Percentiles rank a stretch among this genome's conserved stretches.
phyloP scores from a whole-genome alignment of 2,113 vertebrate species.

The Stegastes partitus region DNA sequence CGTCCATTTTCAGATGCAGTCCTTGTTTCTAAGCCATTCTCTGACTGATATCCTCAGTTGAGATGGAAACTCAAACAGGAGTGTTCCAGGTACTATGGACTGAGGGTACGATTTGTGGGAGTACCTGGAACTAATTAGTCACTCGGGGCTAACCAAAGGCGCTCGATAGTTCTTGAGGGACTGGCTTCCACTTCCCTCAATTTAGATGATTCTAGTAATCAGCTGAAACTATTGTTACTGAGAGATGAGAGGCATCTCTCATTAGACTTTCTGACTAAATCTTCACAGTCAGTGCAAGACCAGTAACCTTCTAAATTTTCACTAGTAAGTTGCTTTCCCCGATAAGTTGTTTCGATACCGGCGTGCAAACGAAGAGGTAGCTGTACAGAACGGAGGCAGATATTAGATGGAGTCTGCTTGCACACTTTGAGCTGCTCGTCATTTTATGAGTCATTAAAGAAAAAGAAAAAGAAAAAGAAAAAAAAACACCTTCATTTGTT shows the following conservation, averaged over 20 bases:
- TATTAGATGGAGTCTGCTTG: neutral
- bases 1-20: no score
- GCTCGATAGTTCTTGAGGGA: slow-evolving; percentile 3
- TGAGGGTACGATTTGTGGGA: neutral
- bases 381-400: no score
- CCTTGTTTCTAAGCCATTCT: neutral
- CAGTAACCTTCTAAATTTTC: neutral
- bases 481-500: neutral
- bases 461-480: neutral
- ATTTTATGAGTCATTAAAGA: slow-evolving; percentile 8
- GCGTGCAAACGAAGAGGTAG: neutral
- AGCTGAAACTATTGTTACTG: slow-evolving; percentile 8
- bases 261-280: neutral
- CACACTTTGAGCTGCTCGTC: slow-evolving; percentile 4
- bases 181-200: neutral
- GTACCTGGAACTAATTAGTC: slow-evolving; percentile 28
- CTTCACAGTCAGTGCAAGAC: neutral
- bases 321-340: neutral
- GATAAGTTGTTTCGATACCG: neutral
- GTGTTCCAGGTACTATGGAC: slow-evolving; percentile 14
- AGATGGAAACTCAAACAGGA: slow-evolving; percentile 1
- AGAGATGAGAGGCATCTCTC: neutral
- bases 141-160: neutral
- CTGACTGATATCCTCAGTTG: neutral
- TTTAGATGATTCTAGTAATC: slow-evolving; percentile 22